A percentile compares a stretch with the other conserved stretches of the same genome.
These are phyloP conservation scores for Trisateles emortualis DNA, from an alignment of 2,888 invertebrate genomes.

Conservation along the genomic window DNA sequence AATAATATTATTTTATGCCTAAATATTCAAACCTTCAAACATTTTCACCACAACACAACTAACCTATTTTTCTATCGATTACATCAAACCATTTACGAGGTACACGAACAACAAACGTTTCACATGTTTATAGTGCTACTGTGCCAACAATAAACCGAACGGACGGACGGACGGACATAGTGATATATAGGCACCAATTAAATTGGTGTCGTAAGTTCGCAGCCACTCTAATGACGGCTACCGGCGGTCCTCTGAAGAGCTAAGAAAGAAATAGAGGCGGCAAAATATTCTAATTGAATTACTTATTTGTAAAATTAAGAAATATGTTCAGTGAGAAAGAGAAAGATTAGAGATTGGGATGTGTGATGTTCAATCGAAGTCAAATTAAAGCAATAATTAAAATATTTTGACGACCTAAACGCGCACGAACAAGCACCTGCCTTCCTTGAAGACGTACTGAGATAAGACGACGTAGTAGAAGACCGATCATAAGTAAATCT, in stretches of 20 bases:
- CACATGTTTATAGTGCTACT: constrained; percentile 81
- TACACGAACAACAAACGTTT: constrained; percentile 65
- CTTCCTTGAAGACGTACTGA: too few species aligned
- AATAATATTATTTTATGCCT: too few species aligned
- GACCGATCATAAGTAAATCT: too few species aligned
- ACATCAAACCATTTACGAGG: constrained; percentile 38
- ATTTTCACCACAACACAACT: neutral
- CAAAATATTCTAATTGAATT: neutral
- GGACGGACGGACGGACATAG: constrained; percentile 60
- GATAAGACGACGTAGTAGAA: too few species aligned
- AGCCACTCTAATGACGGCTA: constrained; percentile 76
- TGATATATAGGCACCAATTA: constrained; percentile 82
- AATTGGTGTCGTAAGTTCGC: constrained; percentile 77
- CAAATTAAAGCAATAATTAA: too few species aligned
- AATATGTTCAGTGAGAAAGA: too few species aligned
- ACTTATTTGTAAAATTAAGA: neutral
- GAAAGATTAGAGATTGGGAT: too few species aligned
- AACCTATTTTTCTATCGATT: constrained; percentile 18
- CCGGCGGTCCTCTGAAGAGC: constrained; percentile 64
- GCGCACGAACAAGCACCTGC: too few species aligned
- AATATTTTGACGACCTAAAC: too few species aligned
- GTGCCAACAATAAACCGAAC: constrained; percentile 72
- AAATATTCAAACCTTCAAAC: neutral
- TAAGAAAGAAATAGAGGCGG: constrained; percentile 38
- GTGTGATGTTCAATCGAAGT: too few species aligned